Evolutionary conservation across 2,113 vertebrate species (phyloP).

Genomic region (Oryzias javanicus): DNA sequence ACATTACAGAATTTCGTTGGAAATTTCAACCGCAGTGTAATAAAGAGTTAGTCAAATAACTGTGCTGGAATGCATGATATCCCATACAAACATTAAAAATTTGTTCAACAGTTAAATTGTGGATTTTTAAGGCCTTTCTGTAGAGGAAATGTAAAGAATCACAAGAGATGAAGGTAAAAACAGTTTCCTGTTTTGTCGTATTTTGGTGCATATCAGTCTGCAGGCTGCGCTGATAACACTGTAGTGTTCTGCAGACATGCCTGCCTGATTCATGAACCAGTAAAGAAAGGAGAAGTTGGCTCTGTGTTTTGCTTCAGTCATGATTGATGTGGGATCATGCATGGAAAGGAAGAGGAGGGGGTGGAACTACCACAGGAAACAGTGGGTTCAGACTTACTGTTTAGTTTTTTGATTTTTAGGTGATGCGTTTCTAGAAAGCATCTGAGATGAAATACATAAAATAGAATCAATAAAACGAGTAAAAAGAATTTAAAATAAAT

Average conservation of each 20-base stretch:
- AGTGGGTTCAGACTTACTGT: no score
- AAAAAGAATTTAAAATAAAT: not conserved
- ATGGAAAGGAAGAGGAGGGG: conserved; percentile 7
- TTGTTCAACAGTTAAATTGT: no score
- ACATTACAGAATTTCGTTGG: no score
- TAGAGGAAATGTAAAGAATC: no score
- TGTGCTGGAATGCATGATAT: no score
- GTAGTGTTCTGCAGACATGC: conserved; percentile 37
- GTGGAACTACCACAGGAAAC: conserved; percentile 9
- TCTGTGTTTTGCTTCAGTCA: conserved; percentile 44
- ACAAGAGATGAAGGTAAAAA: not conserved
- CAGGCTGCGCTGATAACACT: conserved; percentile 49
- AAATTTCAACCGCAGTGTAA: no score
- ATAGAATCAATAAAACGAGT: not conserved
- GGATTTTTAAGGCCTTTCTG: no score
- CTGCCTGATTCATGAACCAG: conserved; percentile 13
- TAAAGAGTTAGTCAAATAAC: no score
- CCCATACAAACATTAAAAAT: no score
- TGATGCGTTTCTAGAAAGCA: no score
- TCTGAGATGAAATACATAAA: no score
- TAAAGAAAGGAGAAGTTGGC: not conserved
- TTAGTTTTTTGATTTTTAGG: no score
- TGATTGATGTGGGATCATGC: conserved; percentile 5
- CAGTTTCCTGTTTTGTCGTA: conserved; percentile 9
- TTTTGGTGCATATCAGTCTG: conserved; percentile 23